phyloP scores from a whole-genome alignment of 1,140 invertebrate species.

The Leptopilina boulardi region DNA sequence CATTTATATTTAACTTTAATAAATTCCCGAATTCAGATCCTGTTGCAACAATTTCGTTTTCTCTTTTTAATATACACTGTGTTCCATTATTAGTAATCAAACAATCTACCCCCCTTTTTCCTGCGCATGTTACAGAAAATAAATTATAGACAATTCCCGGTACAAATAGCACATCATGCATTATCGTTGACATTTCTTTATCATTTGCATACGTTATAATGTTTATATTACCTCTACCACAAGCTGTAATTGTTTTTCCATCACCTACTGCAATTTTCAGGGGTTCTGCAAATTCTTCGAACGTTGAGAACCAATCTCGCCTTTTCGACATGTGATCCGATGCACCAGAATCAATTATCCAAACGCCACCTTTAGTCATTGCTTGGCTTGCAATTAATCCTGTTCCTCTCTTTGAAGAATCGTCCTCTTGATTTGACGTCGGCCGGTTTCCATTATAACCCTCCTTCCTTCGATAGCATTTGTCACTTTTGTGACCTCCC shows the following conservation, averaged over 20 bases:
- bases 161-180: constrained; percentile 22
- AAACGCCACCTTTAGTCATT: neutral
- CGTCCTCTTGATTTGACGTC: neutral
- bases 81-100: constrained; percentile 29
- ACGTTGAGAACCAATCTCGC: constrained; percentile 11
- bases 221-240: neutral
- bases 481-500: neutral
- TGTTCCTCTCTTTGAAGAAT: neutral
- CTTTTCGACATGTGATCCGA: constrained; percentile 27
- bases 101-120: constrained; percentile 15
- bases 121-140: constrained; percentile 22
- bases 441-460: neutral
- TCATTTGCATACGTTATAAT: neutral
- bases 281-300: constrained; percentile 15
- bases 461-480: neutral
- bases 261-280: neutral
- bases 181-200: neutral
- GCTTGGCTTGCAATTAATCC: neutral
- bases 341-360: constrained; percentile 16
- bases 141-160: constrained; percentile 1
- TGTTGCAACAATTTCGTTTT: neutral
- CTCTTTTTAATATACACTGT: constrained; percentile 2
- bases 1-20: neutral
- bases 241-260: neutral
- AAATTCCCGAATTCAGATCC: constrained; percentile 10